Evolutionary conservation across 1,140 invertebrate genomes (phyloP), one percentile per base, ranked within the genome.

Genomic region (Nylanderia fulva): DNA sequence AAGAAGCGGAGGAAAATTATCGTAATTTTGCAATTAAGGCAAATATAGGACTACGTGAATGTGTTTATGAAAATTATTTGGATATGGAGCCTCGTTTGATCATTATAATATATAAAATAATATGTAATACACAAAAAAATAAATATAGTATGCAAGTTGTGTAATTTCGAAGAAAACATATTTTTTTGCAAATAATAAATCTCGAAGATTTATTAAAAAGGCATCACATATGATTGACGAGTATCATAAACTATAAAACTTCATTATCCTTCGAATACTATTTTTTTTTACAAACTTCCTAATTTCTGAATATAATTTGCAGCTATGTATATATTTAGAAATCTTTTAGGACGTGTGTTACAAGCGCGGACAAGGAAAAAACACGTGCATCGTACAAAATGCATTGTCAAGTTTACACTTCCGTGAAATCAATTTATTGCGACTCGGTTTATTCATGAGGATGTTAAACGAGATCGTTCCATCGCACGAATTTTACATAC

Each of bases 21-120:
- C 15, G 58, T 7, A 11, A 58, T 68, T 33, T 21, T 54, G 63
- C 18, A 48, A 84, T 56, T 45, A 54, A 42, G 7, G 13, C 29
- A 24, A 64, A 84, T 18, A 45, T 80, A 61, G 68, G 68, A 39
- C 13, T 66, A 39, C 29, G 42, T 45, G 66, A 68, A 13, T 60
- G 33, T 84, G 64, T 76, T 76, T 63, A 42, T 21, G 7, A 71
- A 76, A 84, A 86, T 71, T 56, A 33, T 86, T 86, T 69, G 24
- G 52, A 45, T 75, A 9, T 42, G 29, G n/a, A 29, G 0, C 15
- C 7, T 15, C 42, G n/a, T 33, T 33, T 52, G 52, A 54, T 54
- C 45, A 42, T 24, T 48, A 24, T 24, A n/a, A n/a, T n/a, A n/a
- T n/a, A n/a, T n/a, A n/a, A n/a, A n/a, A 13, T 18, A 18, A 33